Conservation (phyloP, 35 echinoderm and acorn worm species). For the Amphiura filiformis region DNA sequence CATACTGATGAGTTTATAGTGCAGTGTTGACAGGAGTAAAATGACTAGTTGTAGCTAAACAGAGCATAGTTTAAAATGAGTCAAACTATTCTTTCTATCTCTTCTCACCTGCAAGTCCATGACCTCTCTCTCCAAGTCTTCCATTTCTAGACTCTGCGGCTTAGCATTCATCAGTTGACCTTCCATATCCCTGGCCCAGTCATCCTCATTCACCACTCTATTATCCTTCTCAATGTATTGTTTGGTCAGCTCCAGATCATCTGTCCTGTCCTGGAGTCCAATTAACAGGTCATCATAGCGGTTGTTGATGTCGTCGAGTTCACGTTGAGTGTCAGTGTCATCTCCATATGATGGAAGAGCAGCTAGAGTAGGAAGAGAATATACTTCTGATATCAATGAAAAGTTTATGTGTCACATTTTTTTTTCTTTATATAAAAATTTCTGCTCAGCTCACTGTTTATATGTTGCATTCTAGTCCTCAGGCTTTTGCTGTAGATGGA, state of each 20-base stretch:
- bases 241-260: slow-evolving; percentile 76
- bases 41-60: no score
- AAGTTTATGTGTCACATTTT: no score
- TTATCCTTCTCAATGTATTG: slow-evolving; percentile 76
- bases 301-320: slow-evolving; percentile 65
- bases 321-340: slow-evolving; percentile 67
- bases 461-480: no score
- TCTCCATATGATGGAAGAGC: no score
- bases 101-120: slow-evolving; percentile 58
- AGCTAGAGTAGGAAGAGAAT: neutral
- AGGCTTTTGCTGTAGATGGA: no score
- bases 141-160: slow-evolving; percentile 49
- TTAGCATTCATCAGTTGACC: slow-evolving; percentile 36
- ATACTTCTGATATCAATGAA: slow-evolving; percentile 20
- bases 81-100: no score
- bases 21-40: no score
- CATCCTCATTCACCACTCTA: slow-evolving; percentile 51
- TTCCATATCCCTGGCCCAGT: slow-evolving; percentile 64
- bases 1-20: no score
- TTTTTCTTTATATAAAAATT: no score
- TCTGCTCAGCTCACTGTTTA: no score
- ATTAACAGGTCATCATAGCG: slow-evolving; percentile 72
- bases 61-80: no score
- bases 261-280: slow-evolving; percentile 49
- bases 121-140: slow-evolving; percentile 72